Evolutionary conservation across 2,113 vertebrate genomes (phyloP), one percentile per base, ranked within the genome.

Genomic region (Gallinago jamesoni): DNA sequence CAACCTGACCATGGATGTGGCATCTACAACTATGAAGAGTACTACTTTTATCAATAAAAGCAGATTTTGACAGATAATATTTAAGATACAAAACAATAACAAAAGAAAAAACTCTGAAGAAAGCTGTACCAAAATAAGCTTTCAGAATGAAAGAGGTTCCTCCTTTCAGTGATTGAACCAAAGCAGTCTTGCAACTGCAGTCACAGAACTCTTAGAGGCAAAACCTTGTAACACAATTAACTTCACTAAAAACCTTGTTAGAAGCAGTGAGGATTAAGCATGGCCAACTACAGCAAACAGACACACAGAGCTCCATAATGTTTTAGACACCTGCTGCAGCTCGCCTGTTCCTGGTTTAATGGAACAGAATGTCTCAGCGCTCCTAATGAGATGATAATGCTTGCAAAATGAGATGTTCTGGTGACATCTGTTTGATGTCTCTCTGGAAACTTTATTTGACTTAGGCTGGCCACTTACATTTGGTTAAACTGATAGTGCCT

Each of bases 361-460:
- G 73, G 92, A 96, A 96, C 90, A 96, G 83, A 92, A 48, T 90
- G 91, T 89, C 86, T 95, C 88, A 93, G 87, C 43, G 60, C 43
- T 82, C 90, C 77, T 95, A 93, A 97, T 92, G 62, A 96, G 86
- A 92, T 72, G 68, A 93, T 92, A 83, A 77, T 11, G 4, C 39
- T 75, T 3, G 3, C 74, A 69, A 76, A 87, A 85, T 27, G 66
- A 79, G 66, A 87, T 79, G 50, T 57, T 85, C 87, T 85, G 77
- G 74, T 63, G 86, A 62, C 78, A 69, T 82, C 69, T 91, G 81
- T 37, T 95, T 94, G 94, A 73, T 62, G 41, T 91, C 74, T 85
- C 78, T 59, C 69, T 64, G 87, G 74, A 96, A 94, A 80, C 37
- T 67, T 86, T 88, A 59, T 88, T 80, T 95, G 83, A 79, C 39